phyloP scores from a whole-genome alignment of 2,888 invertebrate genomes.

The Noctua janthina region DNA sequence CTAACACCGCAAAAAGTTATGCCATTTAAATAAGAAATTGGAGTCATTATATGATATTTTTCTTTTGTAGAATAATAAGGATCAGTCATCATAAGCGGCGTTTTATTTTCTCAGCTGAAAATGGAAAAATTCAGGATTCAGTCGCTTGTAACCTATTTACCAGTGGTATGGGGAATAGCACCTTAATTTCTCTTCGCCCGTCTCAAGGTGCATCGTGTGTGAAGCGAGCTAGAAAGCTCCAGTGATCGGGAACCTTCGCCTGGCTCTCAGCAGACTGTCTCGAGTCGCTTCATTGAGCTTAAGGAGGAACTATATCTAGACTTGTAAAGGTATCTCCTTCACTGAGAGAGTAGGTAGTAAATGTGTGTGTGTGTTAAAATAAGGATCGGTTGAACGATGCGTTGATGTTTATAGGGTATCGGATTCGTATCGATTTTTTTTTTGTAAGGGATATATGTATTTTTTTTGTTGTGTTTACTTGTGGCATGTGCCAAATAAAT shows the following conservation, averaged over 20 bases:
- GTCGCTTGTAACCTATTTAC: not conserved
- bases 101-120: not conserved
- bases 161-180: not conserved
- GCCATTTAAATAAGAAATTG: not conserved
- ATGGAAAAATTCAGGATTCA: not conserved
- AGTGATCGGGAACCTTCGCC: slow-evolving; percentile 41
- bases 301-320: slow-evolving; percentile 30
- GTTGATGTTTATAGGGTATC: not conserved
- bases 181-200: not conserved
- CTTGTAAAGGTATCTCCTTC: slow-evolving; percentile 20
- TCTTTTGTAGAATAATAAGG: not conserved
- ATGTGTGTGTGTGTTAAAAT: not conserved
- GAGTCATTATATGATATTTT: no score
- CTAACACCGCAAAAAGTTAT: not conserved
- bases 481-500: not conserved
- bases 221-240: slow-evolving; percentile 41
- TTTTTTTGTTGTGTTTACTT: not conserved
- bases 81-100: no score
- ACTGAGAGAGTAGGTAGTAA: not conserved
- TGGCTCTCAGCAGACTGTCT: slow-evolving; percentile 35
- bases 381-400: not conserved
- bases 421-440: no score
- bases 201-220: slow-evolving; percentile 42
- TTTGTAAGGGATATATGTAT: not conserved
- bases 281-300: slow-evolving; percentile 48